These are phyloP conservation scores for Eurytoma adleriae DNA, from an alignment of 2,888 invertebrate species.

Conservation along the genomic window DNA sequence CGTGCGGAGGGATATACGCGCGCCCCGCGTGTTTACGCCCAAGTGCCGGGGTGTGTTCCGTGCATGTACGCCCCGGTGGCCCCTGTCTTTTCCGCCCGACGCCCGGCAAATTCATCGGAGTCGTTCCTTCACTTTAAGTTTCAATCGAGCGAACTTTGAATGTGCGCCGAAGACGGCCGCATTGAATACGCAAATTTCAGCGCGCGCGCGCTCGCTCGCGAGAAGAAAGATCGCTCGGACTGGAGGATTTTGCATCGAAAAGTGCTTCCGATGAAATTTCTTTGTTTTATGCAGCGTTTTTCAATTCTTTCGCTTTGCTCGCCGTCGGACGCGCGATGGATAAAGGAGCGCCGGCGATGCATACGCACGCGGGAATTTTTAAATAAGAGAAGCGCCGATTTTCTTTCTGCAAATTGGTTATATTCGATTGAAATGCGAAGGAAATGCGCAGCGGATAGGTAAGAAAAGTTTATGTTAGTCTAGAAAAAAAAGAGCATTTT, in stretches of 20 bases:
- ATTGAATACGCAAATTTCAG: conserved; percentile 51
- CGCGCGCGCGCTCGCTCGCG: neutral
- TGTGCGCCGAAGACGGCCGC: conserved; percentile 7
- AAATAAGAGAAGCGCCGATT: no score
- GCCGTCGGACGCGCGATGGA: no score
- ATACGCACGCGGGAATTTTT: no score
- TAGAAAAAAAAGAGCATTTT: conserved; percentile 17
- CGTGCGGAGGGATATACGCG: conserved; percentile 23
- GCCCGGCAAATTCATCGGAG: conserved; percentile 43
- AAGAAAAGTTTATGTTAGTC: neutral
- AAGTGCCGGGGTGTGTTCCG: conserved; percentile 30
- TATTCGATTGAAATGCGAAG: no score
- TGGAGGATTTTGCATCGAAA: conserved; percentile 16
- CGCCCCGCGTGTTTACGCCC: conserved; percentile 27
- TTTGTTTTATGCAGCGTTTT: neutral
- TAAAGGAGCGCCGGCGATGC: no score
- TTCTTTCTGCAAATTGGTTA: no score
- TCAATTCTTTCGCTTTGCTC: no score
- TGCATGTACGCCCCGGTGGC: conserved; percentile 2
- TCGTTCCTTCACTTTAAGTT: conserved; percentile 48
- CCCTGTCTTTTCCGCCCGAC: neutral
- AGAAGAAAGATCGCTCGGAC: conserved; percentile 30
- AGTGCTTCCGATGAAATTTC: neutral
- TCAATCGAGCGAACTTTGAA: conserved; percentile 50
- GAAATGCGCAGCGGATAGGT: no score